These are phyloP conservation scores for Maconellicoccus hirsutus DNA, from an alignment of 1,140 invertebrate genomes.

Conservation along the genomic window DNA sequence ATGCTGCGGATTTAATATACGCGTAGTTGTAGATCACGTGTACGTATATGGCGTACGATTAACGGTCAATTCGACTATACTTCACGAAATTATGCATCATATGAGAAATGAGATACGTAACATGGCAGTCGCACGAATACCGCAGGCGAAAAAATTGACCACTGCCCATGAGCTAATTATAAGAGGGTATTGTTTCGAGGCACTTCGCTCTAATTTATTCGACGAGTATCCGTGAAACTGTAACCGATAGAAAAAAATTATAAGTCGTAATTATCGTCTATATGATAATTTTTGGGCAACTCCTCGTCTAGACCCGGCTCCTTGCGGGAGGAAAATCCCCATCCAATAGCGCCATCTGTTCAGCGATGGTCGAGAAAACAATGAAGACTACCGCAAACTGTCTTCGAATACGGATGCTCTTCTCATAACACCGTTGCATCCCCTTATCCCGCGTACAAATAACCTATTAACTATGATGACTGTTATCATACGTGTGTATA, in stretches of 20 bases:
- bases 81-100: too few species aligned
- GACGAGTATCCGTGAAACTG: not conserved
- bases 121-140: not conserved
- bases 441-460: not conserved
- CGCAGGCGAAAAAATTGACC: not conserved
- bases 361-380: not conserved
- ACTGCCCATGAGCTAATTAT: not conserved
- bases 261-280: slow-evolving; percentile 2
- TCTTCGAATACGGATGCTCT: not conserved
- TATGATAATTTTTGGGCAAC: not conserved
- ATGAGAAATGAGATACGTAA: too few species aligned
- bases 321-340: not conserved
- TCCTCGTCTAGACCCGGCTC: slow-evolving; percentile 11
- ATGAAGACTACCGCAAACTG: slow-evolving; percentile 20
- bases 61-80: too few species aligned
- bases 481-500: slow-evolving; percentile 18
- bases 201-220: slow-evolving; percentile 1
- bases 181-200: not conserved
- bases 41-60: too few species aligned
- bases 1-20: too few species aligned
- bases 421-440: not conserved
- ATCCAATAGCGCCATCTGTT: slow-evolving; percentile 14
- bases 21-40: too few species aligned
- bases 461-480: slow-evolving; percentile 19
- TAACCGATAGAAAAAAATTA: not conserved